phyloP scores from a whole-genome alignment of 2,888 invertebrate species.

The Drosophila mettleri region DNA sequence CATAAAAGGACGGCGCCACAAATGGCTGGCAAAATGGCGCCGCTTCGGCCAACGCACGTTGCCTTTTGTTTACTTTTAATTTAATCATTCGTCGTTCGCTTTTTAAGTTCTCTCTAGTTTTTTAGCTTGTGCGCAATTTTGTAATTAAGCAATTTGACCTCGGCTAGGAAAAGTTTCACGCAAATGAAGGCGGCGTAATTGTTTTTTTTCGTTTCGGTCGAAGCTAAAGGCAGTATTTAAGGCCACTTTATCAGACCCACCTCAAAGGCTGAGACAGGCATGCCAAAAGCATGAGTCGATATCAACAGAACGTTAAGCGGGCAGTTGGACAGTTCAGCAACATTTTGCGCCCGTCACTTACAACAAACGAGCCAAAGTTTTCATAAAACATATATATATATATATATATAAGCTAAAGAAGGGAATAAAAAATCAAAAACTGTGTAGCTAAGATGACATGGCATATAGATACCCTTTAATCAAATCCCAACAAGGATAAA shows the following conservation, averaged over 20 bases:
- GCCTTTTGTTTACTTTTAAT: slow-evolving; percentile 81
- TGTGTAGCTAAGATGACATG: not conserved
- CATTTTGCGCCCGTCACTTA: slow-evolving; percentile 18
- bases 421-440: not conserved
- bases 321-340: slow-evolving; percentile 37
- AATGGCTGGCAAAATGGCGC: slow-evolving; percentile 66
- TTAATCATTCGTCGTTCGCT: slow-evolving; percentile 60
- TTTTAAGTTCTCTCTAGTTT: slow-evolving; percentile 50
- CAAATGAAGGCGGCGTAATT: slow-evolving; percentile 75
- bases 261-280: slow-evolving; percentile 35
- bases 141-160: slow-evolving; percentile 83
- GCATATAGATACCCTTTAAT: not conserved
- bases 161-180: slow-evolving; percentile 69
- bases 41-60: slow-evolving; percentile 73
- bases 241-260: slow-evolving; percentile 35
- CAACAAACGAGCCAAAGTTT: slow-evolving; percentile 53
- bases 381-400: slow-evolving; percentile 49
- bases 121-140: slow-evolving; percentile 73
- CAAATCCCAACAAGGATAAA: not conserved
- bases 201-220: slow-evolving; percentile 35
- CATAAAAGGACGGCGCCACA: slow-evolving; percentile 62
- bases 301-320: slow-evolving; percentile 36
- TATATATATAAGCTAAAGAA: slow-evolving; percentile 33
- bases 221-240: slow-evolving; percentile 9
- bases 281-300: slow-evolving; percentile 48